These are phyloP conservation scores for Pseudomyrmex flavicornis DNA, from an alignment of 1,140 invertebrate species.

Conservation along the genomic window DNA sequence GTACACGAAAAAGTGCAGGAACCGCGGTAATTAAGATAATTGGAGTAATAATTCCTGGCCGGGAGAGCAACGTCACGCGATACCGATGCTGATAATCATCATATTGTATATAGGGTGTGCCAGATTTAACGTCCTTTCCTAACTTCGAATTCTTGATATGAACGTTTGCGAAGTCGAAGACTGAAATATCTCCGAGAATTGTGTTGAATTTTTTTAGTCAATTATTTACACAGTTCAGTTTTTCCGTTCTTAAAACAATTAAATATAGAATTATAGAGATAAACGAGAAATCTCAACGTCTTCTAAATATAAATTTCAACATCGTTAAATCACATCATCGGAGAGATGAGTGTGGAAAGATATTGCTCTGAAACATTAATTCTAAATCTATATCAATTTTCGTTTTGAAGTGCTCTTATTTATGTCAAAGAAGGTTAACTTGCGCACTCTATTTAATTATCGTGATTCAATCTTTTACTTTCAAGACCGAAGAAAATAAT, in stretches of 20 bases:
- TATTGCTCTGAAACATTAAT: neutral
- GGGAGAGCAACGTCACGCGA: constrained; percentile 75
- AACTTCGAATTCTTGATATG: neutral
- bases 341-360: neutral
- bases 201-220: neutral
- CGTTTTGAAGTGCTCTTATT: neutral
- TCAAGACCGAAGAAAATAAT: constrained; percentile 6
- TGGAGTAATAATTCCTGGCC: constrained; percentile 78
- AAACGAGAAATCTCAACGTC: neutral
- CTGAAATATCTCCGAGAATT: neutral
- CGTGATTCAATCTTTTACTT: constrained; percentile 31
- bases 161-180: neutral
- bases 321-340: neutral
- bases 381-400: constrained; percentile 25
- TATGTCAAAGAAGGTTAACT: neutral
- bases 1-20: constrained; percentile 63
- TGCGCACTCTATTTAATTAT: constrained; percentile 31
- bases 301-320: neutral
- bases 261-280: neutral
- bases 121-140: neutral
- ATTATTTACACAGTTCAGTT: neutral
- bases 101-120: constrained; percentile 56
- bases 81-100: constrained; percentile 71
- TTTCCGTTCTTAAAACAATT: neutral
- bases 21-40: constrained; percentile 79